Evolutionary conservation across 2,888 invertebrate genomes (phyloP), one percentile per base, ranked within the genome.

Genomic region (Oasisia sp.): DNA sequence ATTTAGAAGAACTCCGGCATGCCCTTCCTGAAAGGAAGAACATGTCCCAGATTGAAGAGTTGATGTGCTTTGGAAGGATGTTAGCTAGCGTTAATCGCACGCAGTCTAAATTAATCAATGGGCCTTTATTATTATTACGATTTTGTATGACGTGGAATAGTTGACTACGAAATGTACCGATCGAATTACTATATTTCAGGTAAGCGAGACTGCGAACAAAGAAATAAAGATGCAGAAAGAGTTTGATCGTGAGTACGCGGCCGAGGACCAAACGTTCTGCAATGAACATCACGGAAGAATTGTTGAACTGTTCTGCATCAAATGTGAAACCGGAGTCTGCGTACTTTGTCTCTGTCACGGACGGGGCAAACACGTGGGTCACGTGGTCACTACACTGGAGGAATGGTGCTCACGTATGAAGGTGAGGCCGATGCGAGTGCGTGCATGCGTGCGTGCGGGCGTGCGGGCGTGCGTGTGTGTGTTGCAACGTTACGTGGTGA

Each of bases 351-450:
- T 74, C n/a, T 74, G 74, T 19, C 74, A 74, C 74, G 74, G 74
- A 74, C 14, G 27, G 74, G 74, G 74, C 27, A 19, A 74, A 27
- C 74, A 74, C n/a, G 74, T 74, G 19, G 74, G 74, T 27, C 74
- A 74, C n/a, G n/a, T 74, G 74, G 74, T 74, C 74, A 74, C 74
- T 27, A 74, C 27, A 27, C 74, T 74, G 74, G 74, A 74, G n/a
- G 74, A 74, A 74, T 74, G 74, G 74, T n/a, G 74, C n/a, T 74
- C 74, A 19, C 74, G 74, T 74, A 27, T 74, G 74, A 74, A 74
- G 74, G 74, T 74, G 50, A 27, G 14, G 5, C 7, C 27, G 3
- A 7, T 74, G 74, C 7, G 74, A 4, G 50, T 14, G 50, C 50
- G 1, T 45, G 50, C 50, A 50, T 14, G 50, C 38, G n/a, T n/a